Conservation (phyloP, 2,797 vertebrate species). For the Schizopygopsis malacanthus region DNA sequence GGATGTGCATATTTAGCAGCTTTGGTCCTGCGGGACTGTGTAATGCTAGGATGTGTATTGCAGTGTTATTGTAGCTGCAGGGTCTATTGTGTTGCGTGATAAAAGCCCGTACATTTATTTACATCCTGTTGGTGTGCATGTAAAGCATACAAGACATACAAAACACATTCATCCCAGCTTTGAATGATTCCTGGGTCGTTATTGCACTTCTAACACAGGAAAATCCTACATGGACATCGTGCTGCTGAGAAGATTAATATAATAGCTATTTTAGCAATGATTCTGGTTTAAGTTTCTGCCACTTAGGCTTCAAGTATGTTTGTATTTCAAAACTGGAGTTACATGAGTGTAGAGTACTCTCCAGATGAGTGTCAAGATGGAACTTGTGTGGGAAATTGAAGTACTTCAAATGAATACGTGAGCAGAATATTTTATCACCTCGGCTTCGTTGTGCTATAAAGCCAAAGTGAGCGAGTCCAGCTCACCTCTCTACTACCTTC, state of each 20-base stretch:
- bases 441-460: background rate
- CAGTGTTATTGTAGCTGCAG: constrained; percentile 13
- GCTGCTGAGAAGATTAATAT: background rate
- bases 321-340: constrained; percentile 26
- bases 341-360: constrained; percentile 17
- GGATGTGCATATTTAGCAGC: constrained; percentile 44
- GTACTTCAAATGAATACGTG: background rate
- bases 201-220: background rate
- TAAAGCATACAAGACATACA: background rate
- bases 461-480: background rate
- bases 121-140: constrained; percentile 1
- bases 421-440: constrained; percentile 8
- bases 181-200: background rate
- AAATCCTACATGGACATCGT: background rate
- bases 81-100: background rate
- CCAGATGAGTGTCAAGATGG: background rate
- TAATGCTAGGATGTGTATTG: constrained; percentile 2
- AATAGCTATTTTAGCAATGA: background rate
- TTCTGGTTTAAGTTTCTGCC: background rate
- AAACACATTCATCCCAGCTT: constrained; percentile 7
- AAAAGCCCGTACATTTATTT: constrained; percentile 22
- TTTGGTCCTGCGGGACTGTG: constrained; percentile 10
- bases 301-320: constrained; percentile 13
- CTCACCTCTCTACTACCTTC: background rate
- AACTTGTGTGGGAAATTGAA: constrained; percentile 24